phyloP scores from a whole-genome alignment of 2,797 vertebrate species.

The Hafferia zeledoni region DNA sequence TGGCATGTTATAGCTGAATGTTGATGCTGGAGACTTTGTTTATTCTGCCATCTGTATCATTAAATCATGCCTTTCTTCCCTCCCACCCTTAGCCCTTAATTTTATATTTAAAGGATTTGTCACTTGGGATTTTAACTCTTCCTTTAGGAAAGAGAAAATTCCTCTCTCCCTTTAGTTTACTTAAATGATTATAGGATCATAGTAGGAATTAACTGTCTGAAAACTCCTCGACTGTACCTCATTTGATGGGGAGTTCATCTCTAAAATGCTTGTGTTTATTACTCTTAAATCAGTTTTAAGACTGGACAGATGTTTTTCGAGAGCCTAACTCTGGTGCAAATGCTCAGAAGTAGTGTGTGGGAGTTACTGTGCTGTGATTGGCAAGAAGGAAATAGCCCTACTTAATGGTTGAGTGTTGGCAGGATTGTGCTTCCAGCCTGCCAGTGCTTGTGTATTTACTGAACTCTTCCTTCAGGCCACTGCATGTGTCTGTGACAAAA shows the following conservation, averaged over 20 bases:
- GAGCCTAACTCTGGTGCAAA: background rate
- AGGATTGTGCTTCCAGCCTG: background rate
- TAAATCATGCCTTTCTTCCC: constrained; percentile 30
- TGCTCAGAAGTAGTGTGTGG: background rate
- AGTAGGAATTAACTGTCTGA: background rate
- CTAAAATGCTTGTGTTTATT: background rate
- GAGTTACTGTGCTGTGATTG: background rate
- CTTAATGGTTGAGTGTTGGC: background rate
- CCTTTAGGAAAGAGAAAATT: constrained; percentile 15
- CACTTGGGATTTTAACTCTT: constrained; percentile 22
- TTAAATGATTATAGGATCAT: constrained; percentile 1
- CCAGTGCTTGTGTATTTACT: background rate
- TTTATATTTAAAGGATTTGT: constrained; percentile 20
- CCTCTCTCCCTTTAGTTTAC: background rate
- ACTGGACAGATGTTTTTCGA: background rate
- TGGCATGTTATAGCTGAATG: background rate
- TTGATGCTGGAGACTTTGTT: constrained; percentile 15
- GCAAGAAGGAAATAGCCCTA: background rate
- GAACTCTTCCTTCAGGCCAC: background rate
- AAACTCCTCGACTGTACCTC: background rate
- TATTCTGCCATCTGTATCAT: constrained; percentile 12
- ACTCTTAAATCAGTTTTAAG: constrained; percentile 2
- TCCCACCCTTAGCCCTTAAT: background rate
- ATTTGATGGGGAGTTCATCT: background rate
- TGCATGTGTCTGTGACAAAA: background rate